Evolutionary conservation across 1,140 invertebrate genomes (phyloP).

Genomic region (Drosophila ercepeae): DNA sequence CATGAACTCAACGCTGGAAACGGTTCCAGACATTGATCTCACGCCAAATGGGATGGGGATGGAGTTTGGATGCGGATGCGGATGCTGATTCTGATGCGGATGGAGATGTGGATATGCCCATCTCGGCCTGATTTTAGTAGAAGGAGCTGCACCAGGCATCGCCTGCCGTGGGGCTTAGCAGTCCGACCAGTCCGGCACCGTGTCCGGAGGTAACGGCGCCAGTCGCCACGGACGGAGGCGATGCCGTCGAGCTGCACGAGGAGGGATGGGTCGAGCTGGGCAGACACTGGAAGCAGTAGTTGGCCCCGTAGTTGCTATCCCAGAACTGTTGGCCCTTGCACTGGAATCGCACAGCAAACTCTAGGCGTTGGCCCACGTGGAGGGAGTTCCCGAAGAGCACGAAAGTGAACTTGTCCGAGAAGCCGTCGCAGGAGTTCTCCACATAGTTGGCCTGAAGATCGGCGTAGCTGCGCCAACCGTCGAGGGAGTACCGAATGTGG

Average conservation of each 20-base stretch:
- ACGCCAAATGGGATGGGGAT: slow-evolving; percentile 12
- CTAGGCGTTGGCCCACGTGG: slow-evolving; percentile 89
- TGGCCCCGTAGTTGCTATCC: slow-evolving; percentile 94
- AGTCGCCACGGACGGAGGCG: slow-evolving; percentile 66
- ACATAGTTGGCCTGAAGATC: slow-evolving; percentile 94
- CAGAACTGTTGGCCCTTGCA: slow-evolving; percentile 93
- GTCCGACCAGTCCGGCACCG: slow-evolving; percentile 51
- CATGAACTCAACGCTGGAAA: slow-evolving; percentile 30
- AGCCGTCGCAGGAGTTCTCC: slow-evolving; percentile 94
- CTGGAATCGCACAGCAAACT: slow-evolving; percentile 93
- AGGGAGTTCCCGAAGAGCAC: slow-evolving; percentile 89
- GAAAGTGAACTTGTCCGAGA: slow-evolving; percentile 95
- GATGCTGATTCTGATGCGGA: neutral
- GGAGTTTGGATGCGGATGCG: slow-evolving; percentile 2
- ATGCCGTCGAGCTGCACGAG: slow-evolving; percentile 46
- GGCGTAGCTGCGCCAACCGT: slow-evolving; percentile 92
- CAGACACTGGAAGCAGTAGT: slow-evolving; percentile 94
- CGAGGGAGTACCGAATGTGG: slow-evolving; percentile 92
- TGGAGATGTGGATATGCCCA: slow-evolving; percentile 21
- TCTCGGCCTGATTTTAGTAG: slow-evolving; percentile 53
- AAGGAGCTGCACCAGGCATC: slow-evolving; percentile 82
- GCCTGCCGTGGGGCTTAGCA: slow-evolving; percentile 79
- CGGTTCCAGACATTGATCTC: slow-evolving; percentile 18
- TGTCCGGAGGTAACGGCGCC: slow-evolving; percentile 56
- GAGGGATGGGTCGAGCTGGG: slow-evolving; percentile 82